Evolutionary conservation across 2,888 invertebrate genomes (phyloP).

Genomic region (Sacculina carcini): DNA sequence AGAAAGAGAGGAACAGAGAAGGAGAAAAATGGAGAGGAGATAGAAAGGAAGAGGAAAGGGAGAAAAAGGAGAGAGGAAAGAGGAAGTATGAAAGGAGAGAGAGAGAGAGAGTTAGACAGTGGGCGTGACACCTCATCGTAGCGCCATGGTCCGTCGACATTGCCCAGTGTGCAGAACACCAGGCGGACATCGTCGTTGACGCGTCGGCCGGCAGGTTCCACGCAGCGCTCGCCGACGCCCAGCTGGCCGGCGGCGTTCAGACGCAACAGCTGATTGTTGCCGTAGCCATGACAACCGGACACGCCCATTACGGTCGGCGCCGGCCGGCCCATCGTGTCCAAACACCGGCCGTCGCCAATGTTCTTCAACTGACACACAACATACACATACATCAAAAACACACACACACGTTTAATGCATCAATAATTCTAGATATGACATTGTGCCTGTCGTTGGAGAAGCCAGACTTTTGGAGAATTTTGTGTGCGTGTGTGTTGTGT

Average conservation of each 20-base stretch:
- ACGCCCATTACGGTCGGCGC: slow-evolving; percentile 77
- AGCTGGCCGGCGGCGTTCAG: slow-evolving; percentile 81
- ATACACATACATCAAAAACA: no score
- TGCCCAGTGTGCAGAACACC: slow-evolving; percentile 67
- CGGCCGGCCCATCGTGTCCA: slow-evolving; percentile 78
- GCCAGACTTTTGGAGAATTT: no score
- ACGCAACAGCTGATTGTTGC: slow-evolving; percentile 76
- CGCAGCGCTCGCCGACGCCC: slow-evolving; percentile 82
- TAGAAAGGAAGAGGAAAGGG: background rate
- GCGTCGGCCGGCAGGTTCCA: slow-evolving; percentile 72
- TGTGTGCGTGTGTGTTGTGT: no score
- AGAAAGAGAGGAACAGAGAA: background rate
- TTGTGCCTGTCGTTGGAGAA: no score
- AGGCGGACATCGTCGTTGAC: slow-evolving; percentile 59
- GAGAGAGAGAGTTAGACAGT: no score
- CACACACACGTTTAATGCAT: no score
- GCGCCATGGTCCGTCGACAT: slow-evolving; percentile 83
- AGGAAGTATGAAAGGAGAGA: no score
- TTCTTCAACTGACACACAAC: slow-evolving; percentile 35
- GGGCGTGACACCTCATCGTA: slow-evolving; percentile 56
- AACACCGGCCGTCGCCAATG: slow-evolving; percentile 48
- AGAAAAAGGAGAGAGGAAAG: slow-evolving; percentile 3
- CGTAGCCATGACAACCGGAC: slow-evolving; percentile 74
- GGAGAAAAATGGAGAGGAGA: background rate
- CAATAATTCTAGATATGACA: no score